Percentiles rank a stretch among this genome's conserved stretches.
These are phyloP conservation scores for Drosophila insularis DNA, from an alignment of 1,140 invertebrate species.

Conservation along the genomic window DNA sequence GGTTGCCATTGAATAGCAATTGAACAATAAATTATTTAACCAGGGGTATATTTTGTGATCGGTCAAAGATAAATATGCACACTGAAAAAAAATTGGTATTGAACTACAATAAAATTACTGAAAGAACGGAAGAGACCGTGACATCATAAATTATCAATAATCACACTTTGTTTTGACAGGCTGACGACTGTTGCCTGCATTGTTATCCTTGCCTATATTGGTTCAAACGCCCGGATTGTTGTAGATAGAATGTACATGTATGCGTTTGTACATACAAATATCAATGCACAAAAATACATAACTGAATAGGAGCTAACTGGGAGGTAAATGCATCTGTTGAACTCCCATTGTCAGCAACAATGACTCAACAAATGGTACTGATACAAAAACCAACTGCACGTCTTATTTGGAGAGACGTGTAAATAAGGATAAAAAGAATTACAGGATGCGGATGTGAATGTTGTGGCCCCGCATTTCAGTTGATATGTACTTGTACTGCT, in stretches of 20 bases:
- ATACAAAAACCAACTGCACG: constrained; percentile 24
- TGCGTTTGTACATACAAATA: not conserved
- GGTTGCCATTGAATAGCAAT: not conserved
- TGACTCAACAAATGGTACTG: constrained; percentile 69
- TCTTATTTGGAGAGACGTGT: constrained; percentile 39
- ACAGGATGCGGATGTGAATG: constrained; percentile 64
- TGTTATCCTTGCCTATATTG: constrained; percentile 62
- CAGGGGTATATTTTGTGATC: not conserved
- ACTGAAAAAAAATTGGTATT: not conserved
- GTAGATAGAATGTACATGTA: constrained; percentile 24
- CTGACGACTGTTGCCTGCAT: constrained; percentile 73
- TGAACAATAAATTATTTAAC: constrained; percentile 15
- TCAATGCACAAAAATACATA: constrained; percentile 39
- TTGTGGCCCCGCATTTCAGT: constrained; percentile 42
- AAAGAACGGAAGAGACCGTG: constrained; percentile 66
- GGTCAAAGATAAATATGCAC: not conserved
- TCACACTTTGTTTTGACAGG: constrained; percentile 82
- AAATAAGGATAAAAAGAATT: constrained; percentile 70
- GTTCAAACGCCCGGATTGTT: constrained; percentile 34
- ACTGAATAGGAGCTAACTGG: constrained; percentile 48
- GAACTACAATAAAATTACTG: constrained; percentile 62
- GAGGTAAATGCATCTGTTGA: constrained; percentile 58
- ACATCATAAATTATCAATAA: constrained; percentile 82
- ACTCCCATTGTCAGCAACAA: constrained; percentile 68
- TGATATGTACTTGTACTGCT: constrained; percentile 22